Conservation (phyloP, 37 sponge, comb jelly and placozoan genomes). For the Crambe crambe region DNA sequence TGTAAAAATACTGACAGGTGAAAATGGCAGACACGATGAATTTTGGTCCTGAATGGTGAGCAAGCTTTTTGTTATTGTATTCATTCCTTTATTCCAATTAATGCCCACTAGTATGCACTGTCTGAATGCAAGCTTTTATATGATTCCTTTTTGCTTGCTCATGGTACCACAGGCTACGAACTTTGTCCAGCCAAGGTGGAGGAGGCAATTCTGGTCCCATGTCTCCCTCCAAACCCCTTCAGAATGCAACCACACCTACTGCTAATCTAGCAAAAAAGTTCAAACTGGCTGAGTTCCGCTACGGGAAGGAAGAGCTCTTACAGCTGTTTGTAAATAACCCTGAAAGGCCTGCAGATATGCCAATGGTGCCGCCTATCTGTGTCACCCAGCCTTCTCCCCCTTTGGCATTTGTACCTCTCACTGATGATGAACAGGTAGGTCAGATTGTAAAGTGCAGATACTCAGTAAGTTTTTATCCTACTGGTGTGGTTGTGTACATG, state of each 20-base stretch:
- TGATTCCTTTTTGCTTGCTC: background rate
- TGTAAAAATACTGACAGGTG: background rate
- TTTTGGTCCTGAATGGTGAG: conserved; percentile 62
- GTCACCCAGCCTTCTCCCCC: conserved; percentile 24
- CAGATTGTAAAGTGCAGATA: no score
- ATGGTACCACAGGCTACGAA: conserved; percentile 37
- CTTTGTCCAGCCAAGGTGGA: conserved; percentile 31
- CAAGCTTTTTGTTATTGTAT: background rate
- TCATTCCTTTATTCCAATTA: conserved; percentile 3
- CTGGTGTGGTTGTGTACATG: background rate
- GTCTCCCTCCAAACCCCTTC: conserved; percentile 14
- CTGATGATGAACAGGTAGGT: conserved; percentile 80
- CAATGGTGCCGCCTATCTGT: conserved; percentile 15
- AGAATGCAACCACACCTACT: conserved; percentile 5
- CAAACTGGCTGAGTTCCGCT: conserved; percentile 69
- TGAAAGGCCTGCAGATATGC: conserved; percentile 20
- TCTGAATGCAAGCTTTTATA: background rate
- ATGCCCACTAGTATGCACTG: background rate
- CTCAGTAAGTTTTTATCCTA: background rate
- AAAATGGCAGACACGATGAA: conserved; percentile 64
- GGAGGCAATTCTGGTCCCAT: conserved; percentile 1
- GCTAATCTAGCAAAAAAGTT: conserved; percentile 11
- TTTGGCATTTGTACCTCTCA: conserved; percentile 66
- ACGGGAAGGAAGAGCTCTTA: conserved; percentile 80
- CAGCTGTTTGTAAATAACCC: conserved; percentile 39